Conservation (phyloP, 2,888 invertebrate species). For the Drosophila pseudotalamancana region DNA sequence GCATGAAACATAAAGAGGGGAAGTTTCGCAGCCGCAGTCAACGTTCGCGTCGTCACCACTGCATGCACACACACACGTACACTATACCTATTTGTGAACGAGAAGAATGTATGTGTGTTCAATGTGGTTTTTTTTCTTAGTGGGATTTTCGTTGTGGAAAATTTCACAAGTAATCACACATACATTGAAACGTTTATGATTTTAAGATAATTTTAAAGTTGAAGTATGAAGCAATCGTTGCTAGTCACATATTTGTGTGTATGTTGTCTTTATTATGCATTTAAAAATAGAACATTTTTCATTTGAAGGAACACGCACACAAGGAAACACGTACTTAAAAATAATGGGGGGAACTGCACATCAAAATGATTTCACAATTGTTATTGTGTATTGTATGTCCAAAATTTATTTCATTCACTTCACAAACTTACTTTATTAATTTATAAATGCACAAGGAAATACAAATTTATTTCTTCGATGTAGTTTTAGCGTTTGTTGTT, state of each 20-base stretch:
- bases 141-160: slow-evolving; percentile 71
- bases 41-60: slow-evolving; percentile 37
- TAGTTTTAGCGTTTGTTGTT: slow-evolving; percentile 21
- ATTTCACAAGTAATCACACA: slow-evolving; percentile 66
- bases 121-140: slow-evolving; percentile 49
- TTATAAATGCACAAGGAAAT: slow-evolving; percentile 49
- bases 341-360: slow-evolving; percentile 52
- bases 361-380: slow-evolving; percentile 69
- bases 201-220: slow-evolving; percentile 72
- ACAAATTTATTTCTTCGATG: slow-evolving; percentile 54
- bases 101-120: slow-evolving; percentile 26
- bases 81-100: slow-evolving; percentile 10
- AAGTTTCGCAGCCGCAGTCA: slow-evolving; percentile 64
- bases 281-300: slow-evolving; percentile 76
- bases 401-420: slow-evolving; percentile 33
- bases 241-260: slow-evolving; percentile 34
- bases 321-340: slow-evolving; percentile 15
- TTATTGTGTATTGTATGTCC: no score
- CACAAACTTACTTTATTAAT: slow-evolving; percentile 61
- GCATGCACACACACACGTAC: slow-evolving; percentile 33
- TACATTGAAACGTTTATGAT: slow-evolving; percentile 42
- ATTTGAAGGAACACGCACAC: slow-evolving; percentile 43
- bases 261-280: slow-evolving; percentile 48
- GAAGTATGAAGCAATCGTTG: slow-evolving; percentile 67
- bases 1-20: slow-evolving; percentile 75